Base-by-base conservation (phyloP, 2,888 invertebrate genomes). In the Eulithis prunata region DNA sequence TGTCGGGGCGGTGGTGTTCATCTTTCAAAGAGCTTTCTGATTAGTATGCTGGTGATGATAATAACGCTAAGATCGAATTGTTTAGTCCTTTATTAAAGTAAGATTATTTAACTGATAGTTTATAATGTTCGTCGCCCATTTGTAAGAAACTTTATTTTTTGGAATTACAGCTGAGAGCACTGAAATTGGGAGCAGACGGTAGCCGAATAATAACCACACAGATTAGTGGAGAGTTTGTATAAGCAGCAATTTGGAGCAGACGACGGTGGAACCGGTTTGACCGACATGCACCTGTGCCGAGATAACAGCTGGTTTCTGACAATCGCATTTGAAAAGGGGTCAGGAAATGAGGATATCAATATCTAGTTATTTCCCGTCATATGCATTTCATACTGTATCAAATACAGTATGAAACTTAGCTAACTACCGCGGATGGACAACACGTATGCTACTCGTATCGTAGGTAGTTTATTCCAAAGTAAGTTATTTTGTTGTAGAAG, bases 291-390 rank as follows among this genome's bases (percentile, higher is more conserved):
- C 68, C 65, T 65, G 64, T 62, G 59, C 65, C 36, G 59, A 62
- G 58, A 49, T 53, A 68, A 62, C 65, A 65, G 64, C 64, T 68
- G 64, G 60, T 68, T 68, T 68, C 46, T 38, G 61, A 68, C 55
- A 64, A 41, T 43, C 8, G 45, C 12, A 32, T 13, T 32, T 46
- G 47, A 56, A 57, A 67, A 57, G 36, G 43, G 38, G 38, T 38
- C 45, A 56, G 51, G 60, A 60, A 57, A 69, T 57, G 2, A 51
- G 49, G 54, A 49, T 57, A 62, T 63, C 57, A 38, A 58, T 63
- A 36, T 64, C 49, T 55, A 32, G 21, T 58, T 8, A 62, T 36
- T 47, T 56, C 52, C 62, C 10, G 14, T 59, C 21, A n/a, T 8
- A 51, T 32, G 10, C 36, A 21, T 57, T 57, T 49, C 3, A 43